Evolutionary conservation across 2,888 invertebrate genomes (phyloP), one percentile per base, ranked within the genome.

Genomic region (Ennomos fuscantarius): DNA sequence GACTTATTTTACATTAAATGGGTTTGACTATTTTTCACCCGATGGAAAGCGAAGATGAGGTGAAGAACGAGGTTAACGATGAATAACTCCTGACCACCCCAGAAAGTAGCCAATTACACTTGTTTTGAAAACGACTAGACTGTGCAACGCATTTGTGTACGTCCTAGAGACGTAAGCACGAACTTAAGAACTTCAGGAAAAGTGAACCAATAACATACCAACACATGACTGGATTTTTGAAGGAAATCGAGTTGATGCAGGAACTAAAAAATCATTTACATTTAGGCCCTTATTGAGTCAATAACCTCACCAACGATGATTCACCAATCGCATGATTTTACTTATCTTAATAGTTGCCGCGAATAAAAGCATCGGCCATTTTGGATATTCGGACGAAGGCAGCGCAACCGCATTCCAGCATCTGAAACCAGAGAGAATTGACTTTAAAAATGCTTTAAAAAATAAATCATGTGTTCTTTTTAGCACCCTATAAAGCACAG

Each of bases 391-490:
- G 58, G 60, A 31, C 43, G 43, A 53, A 63, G 63, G 65, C 63
- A 37, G 65, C 53, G 59, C 51, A 63, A 67, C 73, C 60, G 72
- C 78, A 79, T 79, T 79, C 76, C 70, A 34, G 47, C 55, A 51
- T 66, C 65, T 69, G 47, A 52, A 58, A 52, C 47, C 56, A 48
- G 48, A 53, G 35, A 47, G 39, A 56, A 37, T 41, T 42, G 42
- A 47, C 39, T 45, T 55, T 49, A 49, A 10, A 55, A 10, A 55
- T 41, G 41, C 44, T 45, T 44, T 24, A 45, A 41, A 44, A 11
- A 46, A 5, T 9, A 37, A 40, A 40, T 51, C 1, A 11, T 24
- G 40, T 9, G 11, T 12, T 15, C 39, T 0, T 35, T 15, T 45
- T 50, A 9, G 46, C 11, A 51, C 46, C 42, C 24, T 47, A 9